These are phyloP conservation scores for Oriolus oriolus DNA, from an alignment of 2,113 vertebrate species.

Conservation along the genomic window DNA sequence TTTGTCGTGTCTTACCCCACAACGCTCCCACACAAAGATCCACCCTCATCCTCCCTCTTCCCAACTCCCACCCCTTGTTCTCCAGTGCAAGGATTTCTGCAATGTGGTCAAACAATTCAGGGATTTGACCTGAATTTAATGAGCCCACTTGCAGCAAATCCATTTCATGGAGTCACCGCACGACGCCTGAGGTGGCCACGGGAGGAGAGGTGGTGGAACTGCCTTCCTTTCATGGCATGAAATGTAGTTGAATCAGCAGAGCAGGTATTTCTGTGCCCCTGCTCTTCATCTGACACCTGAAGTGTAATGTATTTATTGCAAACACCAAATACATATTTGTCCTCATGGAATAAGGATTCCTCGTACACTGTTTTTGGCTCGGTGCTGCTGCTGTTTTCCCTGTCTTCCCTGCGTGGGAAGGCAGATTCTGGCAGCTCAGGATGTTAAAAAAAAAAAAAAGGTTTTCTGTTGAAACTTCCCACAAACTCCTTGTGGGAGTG, in stretches of 20 bases:
- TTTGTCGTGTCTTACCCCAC: rapidly evolving
- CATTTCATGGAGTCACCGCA: background rate
- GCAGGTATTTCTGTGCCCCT: background rate
- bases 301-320: background rate
- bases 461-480: background rate
- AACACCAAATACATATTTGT: background rate
- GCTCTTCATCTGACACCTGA: background rate
- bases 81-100: background rate
- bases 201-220: background rate
- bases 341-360: background rate
- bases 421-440: background rate
- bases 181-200: rapidly evolving
- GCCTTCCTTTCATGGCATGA: background rate
- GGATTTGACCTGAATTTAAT: background rate
- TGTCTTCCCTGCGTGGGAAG: rapidly evolving
- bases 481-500: background rate
- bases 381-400: background rate
- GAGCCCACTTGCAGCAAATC: rapidly evolving
- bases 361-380: background rate
- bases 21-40: background rate
- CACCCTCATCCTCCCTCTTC: background rate
- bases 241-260: rapidly evolving
- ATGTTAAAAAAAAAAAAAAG: background rate
- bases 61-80: rapidly evolving
- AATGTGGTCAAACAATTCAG: background rate